Evolutionary conservation across 2,797 vertebrate genomes (phyloP).

Genomic region (Pipistrellus pygmaeus): DNA sequence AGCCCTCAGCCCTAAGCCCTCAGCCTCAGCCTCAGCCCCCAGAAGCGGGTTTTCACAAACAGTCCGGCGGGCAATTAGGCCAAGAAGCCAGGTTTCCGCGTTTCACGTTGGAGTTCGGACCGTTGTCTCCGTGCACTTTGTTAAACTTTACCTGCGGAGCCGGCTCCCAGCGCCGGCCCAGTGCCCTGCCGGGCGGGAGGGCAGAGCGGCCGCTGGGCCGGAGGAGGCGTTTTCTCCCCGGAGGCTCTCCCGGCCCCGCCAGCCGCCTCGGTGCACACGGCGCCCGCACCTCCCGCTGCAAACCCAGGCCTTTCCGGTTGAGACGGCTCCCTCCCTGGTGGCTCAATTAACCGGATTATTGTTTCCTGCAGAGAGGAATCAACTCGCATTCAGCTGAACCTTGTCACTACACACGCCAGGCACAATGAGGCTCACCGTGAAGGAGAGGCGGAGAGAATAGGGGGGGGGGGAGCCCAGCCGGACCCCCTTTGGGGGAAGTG

Average conservation of each 20-base stretch:
- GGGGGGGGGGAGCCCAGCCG: not conserved
- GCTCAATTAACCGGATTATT: conserved; percentile 99
- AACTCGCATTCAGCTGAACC: conserved; percentile 88
- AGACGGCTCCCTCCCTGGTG: conserved; percentile 93
- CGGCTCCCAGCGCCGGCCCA: not conserved
- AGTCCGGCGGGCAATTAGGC: not conserved
- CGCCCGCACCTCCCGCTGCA: not conserved
- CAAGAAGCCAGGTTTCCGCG: not conserved
- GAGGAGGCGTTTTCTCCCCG: not conserved
- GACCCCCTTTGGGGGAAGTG: conserved; percentile 36
- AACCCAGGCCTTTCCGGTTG: conserved; percentile 88
- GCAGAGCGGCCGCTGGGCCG: fast-evolving
- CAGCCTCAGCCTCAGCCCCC: not conserved
- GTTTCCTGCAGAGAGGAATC: conserved; percentile 93
- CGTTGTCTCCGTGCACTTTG: not conserved
- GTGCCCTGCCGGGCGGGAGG: not conserved
- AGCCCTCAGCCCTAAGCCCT: not conserved
- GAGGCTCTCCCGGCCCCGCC: not conserved
- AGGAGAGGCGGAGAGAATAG: not conserved
- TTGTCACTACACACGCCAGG: conserved; percentile 68
- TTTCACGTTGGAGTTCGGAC: not conserved
- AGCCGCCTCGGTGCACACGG: fast-evolving
- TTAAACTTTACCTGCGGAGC: not conserved
- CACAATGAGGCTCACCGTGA: conserved; percentile 83
- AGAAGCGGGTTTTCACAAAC: not conserved